Evolutionary conservation across 2,113 vertebrate species (phyloP).

Genomic region (Procavia capensis): DNA sequence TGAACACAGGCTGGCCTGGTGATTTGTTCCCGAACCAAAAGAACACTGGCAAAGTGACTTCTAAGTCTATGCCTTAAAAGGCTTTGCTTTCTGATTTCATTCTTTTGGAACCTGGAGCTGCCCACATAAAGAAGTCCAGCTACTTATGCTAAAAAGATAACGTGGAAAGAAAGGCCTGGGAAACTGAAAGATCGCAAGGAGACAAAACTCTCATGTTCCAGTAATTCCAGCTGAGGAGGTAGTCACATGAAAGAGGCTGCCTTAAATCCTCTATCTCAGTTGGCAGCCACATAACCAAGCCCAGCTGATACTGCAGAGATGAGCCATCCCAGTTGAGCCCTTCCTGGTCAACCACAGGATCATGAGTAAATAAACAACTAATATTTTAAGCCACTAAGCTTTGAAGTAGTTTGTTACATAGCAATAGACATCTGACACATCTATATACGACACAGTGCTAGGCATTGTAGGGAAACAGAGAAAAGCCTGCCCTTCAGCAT

Average conservation of each 20-base stretch:
- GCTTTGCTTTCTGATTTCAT: background rate
- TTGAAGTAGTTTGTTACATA: background rate
- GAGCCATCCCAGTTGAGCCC: background rate
- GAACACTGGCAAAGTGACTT: background rate
- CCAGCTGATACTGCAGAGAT: background rate
- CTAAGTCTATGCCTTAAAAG: background rate
- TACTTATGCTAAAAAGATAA: background rate
- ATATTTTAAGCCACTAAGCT: background rate
- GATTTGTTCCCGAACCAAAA: background rate
- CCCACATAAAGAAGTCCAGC: background rate
- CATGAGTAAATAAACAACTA: background rate
- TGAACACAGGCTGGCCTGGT: background rate
- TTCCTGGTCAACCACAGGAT: background rate
- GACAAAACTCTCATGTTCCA: background rate
- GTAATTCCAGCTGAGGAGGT: background rate
- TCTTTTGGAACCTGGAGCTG: background rate
- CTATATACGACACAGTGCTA: background rate
- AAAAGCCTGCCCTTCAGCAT: background rate
- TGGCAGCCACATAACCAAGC: background rate
- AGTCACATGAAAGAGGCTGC: background rate
- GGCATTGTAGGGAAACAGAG: background rate
- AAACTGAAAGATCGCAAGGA: background rate
- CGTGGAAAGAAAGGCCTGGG: background rate
- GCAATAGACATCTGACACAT: background rate
- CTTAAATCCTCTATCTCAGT: background rate